Percentiles rank a stretch among this genome's conserved stretches.
Conservation (phyloP, 2,888 invertebrate species). For the Lepidochitona cinerea region DNA sequence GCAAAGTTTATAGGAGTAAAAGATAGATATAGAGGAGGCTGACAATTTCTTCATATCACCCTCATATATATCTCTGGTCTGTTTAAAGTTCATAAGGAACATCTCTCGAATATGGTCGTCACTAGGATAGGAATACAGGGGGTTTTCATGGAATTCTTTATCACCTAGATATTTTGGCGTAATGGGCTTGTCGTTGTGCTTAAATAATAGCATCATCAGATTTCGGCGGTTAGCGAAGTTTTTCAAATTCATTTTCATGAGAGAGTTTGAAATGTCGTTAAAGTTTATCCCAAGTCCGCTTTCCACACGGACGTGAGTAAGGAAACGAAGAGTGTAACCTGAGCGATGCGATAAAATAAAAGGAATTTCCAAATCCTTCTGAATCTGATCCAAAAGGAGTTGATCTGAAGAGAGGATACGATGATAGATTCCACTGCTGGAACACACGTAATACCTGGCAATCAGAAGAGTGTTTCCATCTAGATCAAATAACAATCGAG, state of each 20-base stretch:
- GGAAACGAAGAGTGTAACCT: not conserved
- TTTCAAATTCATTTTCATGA: not conserved
- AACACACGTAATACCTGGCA: not conserved
- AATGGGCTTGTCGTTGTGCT: not conserved
- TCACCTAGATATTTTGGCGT: not conserved
- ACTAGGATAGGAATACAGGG: not conserved
- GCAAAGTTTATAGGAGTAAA: not conserved
- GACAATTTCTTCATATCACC: not conserved
- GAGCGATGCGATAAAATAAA: not conserved
- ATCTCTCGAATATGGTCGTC: slow-evolving; percentile 1
- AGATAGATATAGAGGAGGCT: not conserved
- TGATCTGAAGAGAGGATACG: not conserved
- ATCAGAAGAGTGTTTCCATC: not conserved
- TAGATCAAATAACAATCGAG: not conserved
- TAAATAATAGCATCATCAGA: not conserved
- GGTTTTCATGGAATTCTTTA: not conserved
- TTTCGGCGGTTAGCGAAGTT: not conserved
- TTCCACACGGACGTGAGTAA: slow-evolving; percentile 1
- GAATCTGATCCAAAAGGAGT: not conserved
- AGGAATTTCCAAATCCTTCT: not conserved
- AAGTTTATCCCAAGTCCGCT: not conserved
- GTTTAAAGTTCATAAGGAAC: slow-evolving; percentile 1
- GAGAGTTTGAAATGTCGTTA: not conserved
- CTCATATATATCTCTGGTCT: not conserved
- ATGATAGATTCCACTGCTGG: not conserved